Conservation (phyloP, 2,888 invertebrate species). For the Phalera bucephala region DNA sequence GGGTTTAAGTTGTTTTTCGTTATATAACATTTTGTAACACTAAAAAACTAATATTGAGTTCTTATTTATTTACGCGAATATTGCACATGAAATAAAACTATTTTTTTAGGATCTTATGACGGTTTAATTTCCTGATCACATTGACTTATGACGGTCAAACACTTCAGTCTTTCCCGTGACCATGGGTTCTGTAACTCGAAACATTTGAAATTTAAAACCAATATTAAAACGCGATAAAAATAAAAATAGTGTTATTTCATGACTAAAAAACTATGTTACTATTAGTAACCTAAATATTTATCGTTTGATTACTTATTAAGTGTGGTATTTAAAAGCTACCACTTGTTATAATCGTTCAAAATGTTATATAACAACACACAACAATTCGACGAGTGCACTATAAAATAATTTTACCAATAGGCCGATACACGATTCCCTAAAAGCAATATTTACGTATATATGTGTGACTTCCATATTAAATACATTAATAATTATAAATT, state of each 20-base stretch:
- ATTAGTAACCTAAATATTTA: background rate
- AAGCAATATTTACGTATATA: conserved; percentile 73
- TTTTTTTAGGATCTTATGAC: no score
- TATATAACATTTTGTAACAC: conserved; percentile 16
- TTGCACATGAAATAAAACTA: no score
- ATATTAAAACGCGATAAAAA: no score
- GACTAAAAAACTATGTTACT: background rate
- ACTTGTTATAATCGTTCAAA: conserved; percentile 7
- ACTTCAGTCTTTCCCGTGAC: no score
- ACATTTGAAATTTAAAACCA: no score
- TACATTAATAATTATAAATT: conserved; percentile 45
- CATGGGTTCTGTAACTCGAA: no score
- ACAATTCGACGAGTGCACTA: conserved; percentile 7
- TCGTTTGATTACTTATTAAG: background rate
- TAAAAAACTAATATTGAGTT: no score
- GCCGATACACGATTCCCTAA: conserved; percentile 50
- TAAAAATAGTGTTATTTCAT: no score
- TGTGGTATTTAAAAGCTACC: conserved; percentile 8
- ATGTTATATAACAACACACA: conserved; percentile 18
- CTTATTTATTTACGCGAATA: no score
- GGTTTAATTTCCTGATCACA: no score
- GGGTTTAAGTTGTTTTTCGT: conserved; percentile 13
- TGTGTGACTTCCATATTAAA: conserved; percentile 53
- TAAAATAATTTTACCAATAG: conserved; percentile 39
- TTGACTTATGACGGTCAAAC: no score